Percentiles rank a stretch among this genome's conserved stretches.
These are phyloP conservation scores for Phragmatobia fuliginosa DNA, from an alignment of 2,888 invertebrate genomes.

Conservation along the genomic window DNA sequence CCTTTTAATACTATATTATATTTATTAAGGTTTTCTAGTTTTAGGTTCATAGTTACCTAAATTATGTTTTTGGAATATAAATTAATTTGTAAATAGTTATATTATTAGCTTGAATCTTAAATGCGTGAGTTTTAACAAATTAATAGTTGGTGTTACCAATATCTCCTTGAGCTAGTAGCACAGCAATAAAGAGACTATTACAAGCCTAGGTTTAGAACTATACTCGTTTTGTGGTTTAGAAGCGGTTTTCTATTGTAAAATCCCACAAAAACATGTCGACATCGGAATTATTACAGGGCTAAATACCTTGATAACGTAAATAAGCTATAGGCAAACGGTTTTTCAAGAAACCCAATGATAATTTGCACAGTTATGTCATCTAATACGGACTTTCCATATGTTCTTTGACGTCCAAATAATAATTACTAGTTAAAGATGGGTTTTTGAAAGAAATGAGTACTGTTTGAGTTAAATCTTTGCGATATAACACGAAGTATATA, in stretches of 20 bases:
- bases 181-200: constrained; percentile 45
- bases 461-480: not conserved
- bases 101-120: constrained; percentile 30
- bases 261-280: not conserved
- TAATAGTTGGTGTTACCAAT: constrained; percentile 29
- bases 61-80: too few relatives aligned
- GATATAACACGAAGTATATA: not conserved
- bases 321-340: not conserved
- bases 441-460: not conserved
- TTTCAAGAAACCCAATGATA: not conserved
- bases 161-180: constrained; percentile 33
- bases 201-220: constrained; percentile 43
- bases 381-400: not conserved
- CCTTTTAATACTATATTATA: too few relatives aligned
- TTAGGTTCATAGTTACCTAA: too few relatives aligned
- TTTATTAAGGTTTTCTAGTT: too few relatives aligned
- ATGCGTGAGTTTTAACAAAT: constrained; percentile 40
- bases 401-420: not conserved
- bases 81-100: too few relatives aligned
- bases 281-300: not conserved
- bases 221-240: constrained; percentile 38
- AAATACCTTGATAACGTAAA: not conserved
- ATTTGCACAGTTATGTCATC: not conserved
- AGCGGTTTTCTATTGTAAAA: not conserved
- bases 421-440: not conserved